These are phyloP conservation scores for Microtus montanus DNA, from an alignment of 2,113 vertebrate genomes.

Conservation along the genomic window DNA sequence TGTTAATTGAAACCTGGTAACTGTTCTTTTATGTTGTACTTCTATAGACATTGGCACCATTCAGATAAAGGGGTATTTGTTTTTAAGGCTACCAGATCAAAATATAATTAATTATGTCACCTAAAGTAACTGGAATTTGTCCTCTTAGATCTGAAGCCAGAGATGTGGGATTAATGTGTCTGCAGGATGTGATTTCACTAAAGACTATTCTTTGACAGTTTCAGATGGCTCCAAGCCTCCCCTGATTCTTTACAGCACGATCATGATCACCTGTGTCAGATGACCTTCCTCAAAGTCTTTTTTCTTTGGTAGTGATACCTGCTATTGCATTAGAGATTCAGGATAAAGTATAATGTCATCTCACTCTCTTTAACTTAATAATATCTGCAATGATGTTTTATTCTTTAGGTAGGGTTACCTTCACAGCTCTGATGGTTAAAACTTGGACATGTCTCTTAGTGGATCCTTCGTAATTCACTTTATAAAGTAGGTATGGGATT, in stretches of 20 bases:
- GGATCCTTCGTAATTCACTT: background rate
- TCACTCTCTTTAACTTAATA: background rate
- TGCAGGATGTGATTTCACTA: fast-evolving
- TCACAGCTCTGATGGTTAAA: background rate
- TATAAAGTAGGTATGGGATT: background rate
- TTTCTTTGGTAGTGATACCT: background rate
- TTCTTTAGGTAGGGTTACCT: background rate
- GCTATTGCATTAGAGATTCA: background rate
- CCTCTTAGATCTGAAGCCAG: background rate
- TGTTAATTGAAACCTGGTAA: background rate
- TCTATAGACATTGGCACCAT: background rate
- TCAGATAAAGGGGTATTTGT: background rate
- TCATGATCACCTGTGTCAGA: background rate
- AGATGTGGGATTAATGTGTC: background rate
- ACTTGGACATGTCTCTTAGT: background rate
- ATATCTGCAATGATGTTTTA: background rate
- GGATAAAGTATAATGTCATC: background rate
- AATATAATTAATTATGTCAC: background rate
- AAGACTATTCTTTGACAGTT: background rate
- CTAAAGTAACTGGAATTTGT: background rate
- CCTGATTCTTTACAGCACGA: background rate
- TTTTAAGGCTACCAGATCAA: background rate
- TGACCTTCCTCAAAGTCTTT: background rate
- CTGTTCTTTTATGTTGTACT: background rate
- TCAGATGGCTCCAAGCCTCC: background rate